Conservation (phyloP, 2,888 invertebrate genomes). For the Odontocolon sp. region DNA sequence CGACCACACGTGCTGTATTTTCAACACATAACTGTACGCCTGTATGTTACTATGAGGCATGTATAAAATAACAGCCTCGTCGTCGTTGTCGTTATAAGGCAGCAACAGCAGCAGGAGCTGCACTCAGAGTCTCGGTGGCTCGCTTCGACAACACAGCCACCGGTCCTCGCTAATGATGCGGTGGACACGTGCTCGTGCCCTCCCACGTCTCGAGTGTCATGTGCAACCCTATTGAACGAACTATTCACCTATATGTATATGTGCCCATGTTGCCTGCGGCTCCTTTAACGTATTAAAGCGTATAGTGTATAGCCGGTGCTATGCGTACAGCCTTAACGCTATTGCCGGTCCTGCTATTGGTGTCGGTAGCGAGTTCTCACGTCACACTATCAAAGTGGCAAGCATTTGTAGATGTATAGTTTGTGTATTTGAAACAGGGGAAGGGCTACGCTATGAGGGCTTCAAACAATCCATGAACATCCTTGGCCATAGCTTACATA, state of each 20-base stretch:
- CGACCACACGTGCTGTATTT: not conserved
- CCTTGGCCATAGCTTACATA: too few species aligned
- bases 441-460: not conserved
- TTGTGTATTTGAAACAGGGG: not conserved
- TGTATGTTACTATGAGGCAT: not conserved
- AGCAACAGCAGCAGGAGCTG: slow-evolving; percentile 18
- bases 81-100: slow-evolving; percentile 32
- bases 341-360: not conserved
- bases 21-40: not conserved
- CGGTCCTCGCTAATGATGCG: slow-evolving; percentile 72
- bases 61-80: slow-evolving; percentile 40
- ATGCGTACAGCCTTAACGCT: too few species aligned
- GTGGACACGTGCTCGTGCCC: slow-evolving; percentile 70
- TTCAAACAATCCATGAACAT: not conserved
- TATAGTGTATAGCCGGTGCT: not conserved
- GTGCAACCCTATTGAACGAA: slow-evolving; percentile 58
- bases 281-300: slow-evolving; percentile 57
- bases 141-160: slow-evolving; percentile 52
- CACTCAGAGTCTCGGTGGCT: slow-evolving; percentile 43
- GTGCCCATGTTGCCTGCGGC: slow-evolving; percentile 43
- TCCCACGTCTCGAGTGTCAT: slow-evolving; percentile 70
- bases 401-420: not conserved
- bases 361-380: not conserved
- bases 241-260: slow-evolving; percentile 15
- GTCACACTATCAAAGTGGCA: not conserved